Base-by-base conservation (phyloP, 2,888 invertebrate species). In the Drosophila monieri region DNA sequence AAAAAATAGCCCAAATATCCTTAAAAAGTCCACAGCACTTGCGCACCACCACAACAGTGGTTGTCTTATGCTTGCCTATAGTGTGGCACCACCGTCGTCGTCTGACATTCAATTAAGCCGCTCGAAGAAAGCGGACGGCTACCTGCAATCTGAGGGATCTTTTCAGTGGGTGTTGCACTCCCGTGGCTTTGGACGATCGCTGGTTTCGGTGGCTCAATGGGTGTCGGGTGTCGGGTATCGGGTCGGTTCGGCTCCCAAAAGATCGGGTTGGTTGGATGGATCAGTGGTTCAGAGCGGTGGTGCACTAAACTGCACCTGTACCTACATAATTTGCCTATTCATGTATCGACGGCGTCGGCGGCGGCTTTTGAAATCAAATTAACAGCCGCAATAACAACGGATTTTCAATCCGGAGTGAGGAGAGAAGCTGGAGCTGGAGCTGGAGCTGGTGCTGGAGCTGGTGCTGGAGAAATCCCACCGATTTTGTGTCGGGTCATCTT, bases 311-410 rank as follows among this genome's bases (percentile, higher is more conserved):
- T 76, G 74, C 77, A 77, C 80, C 74, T 85, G 78, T 75, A 67
- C 27, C 27, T 35, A 35, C 70, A 72, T 74, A 79, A 84, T 84
- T 79, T 84, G 79, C 86, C 86, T 84, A 84, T 84, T 86, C 84
- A 84, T 71, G 79, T 61, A 60, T 51, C 57, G 64, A 54, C 71
- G 64, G 60, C 72, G 66, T 55, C 67, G 73, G 43, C 74, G 76
- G 77, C 78, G 76, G 77, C 78, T 71, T 83, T 83, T 85, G 83
- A 85, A 78, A 83, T 83, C 79, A 80, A 85, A 83, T 83, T 85
- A 85, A 76, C 76, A 76, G 70, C 68, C 58, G 58, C 65, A 74
- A 71, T 49, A 60, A 60, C 59, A 67, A 25, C 58, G 12, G 37
- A 32, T 47, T 39, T 51, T 64, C 37, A n/a, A 35, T 35, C 10